Evolutionary conservation across 1,140 invertebrate species (phyloP).

Genomic region (Tetramorium parvispinum): DNA sequence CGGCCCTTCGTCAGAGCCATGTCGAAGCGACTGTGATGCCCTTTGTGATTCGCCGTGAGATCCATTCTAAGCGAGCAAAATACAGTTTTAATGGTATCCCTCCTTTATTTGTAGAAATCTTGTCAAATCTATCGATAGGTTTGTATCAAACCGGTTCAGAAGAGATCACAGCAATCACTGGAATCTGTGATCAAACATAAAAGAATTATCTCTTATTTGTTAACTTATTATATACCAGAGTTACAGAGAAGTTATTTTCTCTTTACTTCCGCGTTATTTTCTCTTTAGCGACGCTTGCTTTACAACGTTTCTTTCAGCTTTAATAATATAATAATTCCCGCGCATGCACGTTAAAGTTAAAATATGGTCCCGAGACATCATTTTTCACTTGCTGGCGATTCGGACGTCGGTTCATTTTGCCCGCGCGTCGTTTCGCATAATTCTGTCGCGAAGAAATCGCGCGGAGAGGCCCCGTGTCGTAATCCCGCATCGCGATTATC

Average conservation of each 20-base stretch:
- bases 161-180: not conserved
- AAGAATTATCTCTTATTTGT: not conserved
- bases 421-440: not conserved
- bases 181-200: not conserved
- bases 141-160: not conserved
- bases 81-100: not conserved
- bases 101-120: slow-evolving; percentile 4
- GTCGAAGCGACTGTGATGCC: not conserved
- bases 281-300: not conserved
- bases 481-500: slow-evolving; percentile 25
- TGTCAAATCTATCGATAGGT: not conserved
- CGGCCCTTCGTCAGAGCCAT: slow-evolving; percentile 10
- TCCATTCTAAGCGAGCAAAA: not conserved
- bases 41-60: slow-evolving; percentile 1
- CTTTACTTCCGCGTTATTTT: not conserved
- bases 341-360: not conserved
- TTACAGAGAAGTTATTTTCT: not conserved
- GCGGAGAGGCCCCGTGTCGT: not conserved
- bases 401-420: not conserved
- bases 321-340: slow-evolving; percentile 13
- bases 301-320: not conserved
- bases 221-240: not conserved
- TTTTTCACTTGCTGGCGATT: not conserved
- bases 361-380: not conserved
- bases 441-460: slow-evolving; percentile 16